Evolutionary conservation across 2,113 vertebrate species (phyloP).

Genomic region (Pseudopipra pipra): DNA sequence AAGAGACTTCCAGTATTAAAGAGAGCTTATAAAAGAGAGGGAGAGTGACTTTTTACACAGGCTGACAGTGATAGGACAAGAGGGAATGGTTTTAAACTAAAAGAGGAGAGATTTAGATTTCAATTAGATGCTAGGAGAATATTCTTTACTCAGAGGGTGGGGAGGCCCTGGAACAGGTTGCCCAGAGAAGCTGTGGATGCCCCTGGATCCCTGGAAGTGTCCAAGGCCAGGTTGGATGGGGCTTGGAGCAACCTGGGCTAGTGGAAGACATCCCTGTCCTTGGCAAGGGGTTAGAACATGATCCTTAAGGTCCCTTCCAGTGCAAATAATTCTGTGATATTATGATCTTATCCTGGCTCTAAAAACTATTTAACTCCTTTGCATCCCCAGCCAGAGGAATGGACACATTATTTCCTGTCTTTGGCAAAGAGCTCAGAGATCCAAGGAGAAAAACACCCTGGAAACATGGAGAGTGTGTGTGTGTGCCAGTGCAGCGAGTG

Average conservation of each 20-base stretch:
- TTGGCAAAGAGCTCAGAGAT: neutral
- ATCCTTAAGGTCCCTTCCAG: neutral
- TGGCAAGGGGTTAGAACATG: neutral
- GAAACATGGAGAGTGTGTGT: rapidly evolving
- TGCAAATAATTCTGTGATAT: neutral
- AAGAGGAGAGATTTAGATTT: neutral
- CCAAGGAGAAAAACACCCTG: neutral
- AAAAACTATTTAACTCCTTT: neutral
- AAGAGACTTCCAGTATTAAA: neutral
- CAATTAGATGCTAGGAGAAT: neutral
- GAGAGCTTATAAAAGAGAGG: neutral
- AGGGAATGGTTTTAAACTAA: neutral
- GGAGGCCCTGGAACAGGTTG: rapidly evolving
- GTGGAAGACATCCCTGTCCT: neutral
- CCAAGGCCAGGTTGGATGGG: rapidly evolving
- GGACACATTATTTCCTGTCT: rapidly evolving
- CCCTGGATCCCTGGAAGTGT: neutral
- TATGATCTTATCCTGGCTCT: neutral
- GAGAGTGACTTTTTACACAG: neutral
- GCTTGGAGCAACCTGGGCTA: rapidly evolving
- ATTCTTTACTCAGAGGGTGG: neutral
- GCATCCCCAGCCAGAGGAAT: neutral
- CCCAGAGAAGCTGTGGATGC: neutral
- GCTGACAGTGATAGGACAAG: neutral
- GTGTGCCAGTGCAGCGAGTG: neutral